These are phyloP conservation scores for Clarias macrocephalus DNA, from an alignment of 2,113 vertebrate species.

Conservation along the genomic window DNA sequence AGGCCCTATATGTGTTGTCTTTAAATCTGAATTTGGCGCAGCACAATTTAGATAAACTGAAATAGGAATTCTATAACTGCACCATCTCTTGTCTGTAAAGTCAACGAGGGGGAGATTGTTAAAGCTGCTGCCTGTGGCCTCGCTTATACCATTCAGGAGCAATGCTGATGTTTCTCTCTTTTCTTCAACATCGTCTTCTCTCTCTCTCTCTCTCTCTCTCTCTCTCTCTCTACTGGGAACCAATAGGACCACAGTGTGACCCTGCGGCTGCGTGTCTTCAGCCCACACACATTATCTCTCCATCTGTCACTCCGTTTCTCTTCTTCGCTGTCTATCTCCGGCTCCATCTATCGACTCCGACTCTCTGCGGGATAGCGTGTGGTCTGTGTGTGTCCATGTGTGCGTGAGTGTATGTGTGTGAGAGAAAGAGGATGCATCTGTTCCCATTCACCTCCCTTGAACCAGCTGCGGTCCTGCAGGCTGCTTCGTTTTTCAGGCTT, in stretches of 20 bases:
- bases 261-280: conserved; percentile 48
- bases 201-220: conserved; percentile 24
- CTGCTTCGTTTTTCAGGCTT: conserved; percentile 30
- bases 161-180: conserved; percentile 15
- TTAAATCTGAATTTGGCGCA: conserved; percentile 17
- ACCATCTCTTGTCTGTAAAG: conserved; percentile 5
- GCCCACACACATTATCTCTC: conserved; percentile 52
- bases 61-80: conserved; percentile 8
- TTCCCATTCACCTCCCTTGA: conserved; percentile 38
- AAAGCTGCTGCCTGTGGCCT: conserved; percentile 28
- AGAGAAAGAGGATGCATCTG: conserved; percentile 14
- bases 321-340: conserved; percentile 53
- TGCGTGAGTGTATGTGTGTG: conserved; percentile 36
- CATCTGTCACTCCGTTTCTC: conserved; percentile 58
- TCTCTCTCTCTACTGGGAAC: conserved; percentile 31
- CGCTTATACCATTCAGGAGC: background rate
- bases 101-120: conserved; percentile 5
- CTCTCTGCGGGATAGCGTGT: conserved; percentile 45
- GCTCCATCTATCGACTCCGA: conserved; percentile 52
- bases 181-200: background rate
- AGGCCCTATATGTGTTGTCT: background rate
- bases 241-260: conserved; percentile 50
- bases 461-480: conserved; percentile 28
- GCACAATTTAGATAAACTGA: conserved; percentile 19
- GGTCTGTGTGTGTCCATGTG: conserved; percentile 12